These are phyloP conservation scores for Brachyalestes nurse DNA, from an alignment of 2,797 vertebrate species.

Conservation along the genomic window DNA sequence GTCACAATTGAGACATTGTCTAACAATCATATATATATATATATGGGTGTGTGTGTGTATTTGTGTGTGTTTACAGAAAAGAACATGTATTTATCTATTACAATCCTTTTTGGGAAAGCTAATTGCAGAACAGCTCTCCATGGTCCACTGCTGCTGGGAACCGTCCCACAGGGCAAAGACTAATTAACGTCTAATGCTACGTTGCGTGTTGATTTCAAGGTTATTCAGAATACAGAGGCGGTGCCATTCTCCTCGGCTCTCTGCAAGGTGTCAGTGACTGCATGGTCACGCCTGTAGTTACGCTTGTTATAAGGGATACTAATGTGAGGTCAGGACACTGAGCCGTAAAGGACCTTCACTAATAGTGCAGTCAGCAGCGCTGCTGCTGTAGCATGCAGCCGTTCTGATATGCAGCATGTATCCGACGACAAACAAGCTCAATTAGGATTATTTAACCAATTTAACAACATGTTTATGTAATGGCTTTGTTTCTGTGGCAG, in stretches of 20 bases:
- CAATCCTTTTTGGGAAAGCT: no score
- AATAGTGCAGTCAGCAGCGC: not conserved
- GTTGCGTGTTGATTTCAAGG: not conserved
- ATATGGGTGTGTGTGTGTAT: no score
- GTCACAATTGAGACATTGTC: no score
- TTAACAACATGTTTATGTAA: not conserved
- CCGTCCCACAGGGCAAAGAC: no score
- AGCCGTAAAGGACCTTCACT: slow-evolving; percentile 1
- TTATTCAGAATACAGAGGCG: not conserved
- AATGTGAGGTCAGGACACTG: not conserved
- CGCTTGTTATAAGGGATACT: not conserved
- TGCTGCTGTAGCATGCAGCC: not conserved
- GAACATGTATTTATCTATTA: no score
- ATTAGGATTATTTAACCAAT: not conserved
- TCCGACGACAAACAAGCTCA: not conserved
- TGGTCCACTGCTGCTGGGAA: no score
- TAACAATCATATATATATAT: no score
- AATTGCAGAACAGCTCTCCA: no score
- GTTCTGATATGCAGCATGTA: not conserved
- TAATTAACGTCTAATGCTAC: not conserved
- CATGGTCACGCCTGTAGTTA: not conserved
- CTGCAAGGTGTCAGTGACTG: not conserved
- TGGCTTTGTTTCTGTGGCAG: not conserved
- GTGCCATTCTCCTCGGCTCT: not conserved
- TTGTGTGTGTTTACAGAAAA: no score